Percentiles rank a stretch among this genome's conserved stretches.
These are phyloP conservation scores for Zonitis immaculata DNA, from an alignment of 2,888 invertebrate genomes.

Conservation along the genomic window DNA sequence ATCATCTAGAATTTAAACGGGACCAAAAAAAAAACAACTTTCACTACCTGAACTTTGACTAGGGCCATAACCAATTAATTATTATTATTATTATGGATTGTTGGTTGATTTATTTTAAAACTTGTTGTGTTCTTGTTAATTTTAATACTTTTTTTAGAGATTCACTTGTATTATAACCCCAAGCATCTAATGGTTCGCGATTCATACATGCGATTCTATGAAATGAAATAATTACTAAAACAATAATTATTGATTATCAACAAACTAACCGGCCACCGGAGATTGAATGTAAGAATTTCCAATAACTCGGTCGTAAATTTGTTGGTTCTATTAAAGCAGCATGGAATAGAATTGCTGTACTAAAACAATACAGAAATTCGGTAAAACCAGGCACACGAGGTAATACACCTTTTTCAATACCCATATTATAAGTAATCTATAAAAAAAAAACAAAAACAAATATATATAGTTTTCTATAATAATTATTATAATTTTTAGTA, in stretches of 20 bases:
- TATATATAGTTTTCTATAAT: too few relatives aligned
- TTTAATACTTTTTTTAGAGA: constrained; percentile 49
- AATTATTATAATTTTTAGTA: too few relatives aligned
- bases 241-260: too few relatives aligned
- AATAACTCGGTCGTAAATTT: constrained; percentile 74
- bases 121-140: constrained; percentile 46
- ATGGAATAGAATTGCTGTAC: constrained; percentile 74
- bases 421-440: constrained; percentile 68
- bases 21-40: too few relatives aligned
- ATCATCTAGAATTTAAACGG: too few relatives aligned
- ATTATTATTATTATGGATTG: too few relatives aligned
- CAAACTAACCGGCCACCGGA: constrained; percentile 61
- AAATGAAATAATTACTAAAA: too few relatives aligned
- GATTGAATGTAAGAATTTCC: constrained; percentile 70
- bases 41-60: constrained; percentile 7
- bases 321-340: constrained; percentile 74
- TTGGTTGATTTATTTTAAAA: constrained; percentile 14
- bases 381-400: constrained; percentile 68
- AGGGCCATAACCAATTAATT: constrained; percentile 2
- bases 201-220: constrained; percentile 58
- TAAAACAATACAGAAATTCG: constrained; percentile 67
- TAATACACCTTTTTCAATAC: constrained; percentile 60
- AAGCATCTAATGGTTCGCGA: constrained; percentile 55
- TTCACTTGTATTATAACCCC: constrained; percentile 56
- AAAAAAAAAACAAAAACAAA: too few relatives aligned